These are phyloP conservation scores for Palythoa grandiflora DNA, from an alignment of 92 coral and sea anemone genomes.

Conservation along the genomic window DNA sequence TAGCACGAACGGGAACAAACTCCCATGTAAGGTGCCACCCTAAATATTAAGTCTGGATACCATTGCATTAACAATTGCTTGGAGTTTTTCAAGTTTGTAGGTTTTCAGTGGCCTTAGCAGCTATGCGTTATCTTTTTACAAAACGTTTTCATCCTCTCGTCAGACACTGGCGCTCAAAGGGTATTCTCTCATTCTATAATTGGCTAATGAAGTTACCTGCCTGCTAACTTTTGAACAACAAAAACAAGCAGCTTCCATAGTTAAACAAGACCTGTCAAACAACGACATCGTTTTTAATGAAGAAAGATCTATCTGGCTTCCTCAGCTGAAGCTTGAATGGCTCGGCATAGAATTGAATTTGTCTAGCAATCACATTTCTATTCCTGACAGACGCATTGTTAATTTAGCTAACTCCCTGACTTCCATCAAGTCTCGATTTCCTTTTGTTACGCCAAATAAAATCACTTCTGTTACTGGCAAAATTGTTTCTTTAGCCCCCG, in stretches of 20 bases:
- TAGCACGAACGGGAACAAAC: no score
- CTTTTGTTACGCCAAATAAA: slow-evolving; percentile 16
- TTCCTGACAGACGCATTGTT: slow-evolving; percentile 10
- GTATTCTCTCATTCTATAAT: not conserved
- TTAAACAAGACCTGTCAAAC: not conserved
- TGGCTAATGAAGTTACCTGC: not conserved
- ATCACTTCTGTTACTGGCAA: slow-evolving; percentile 59
- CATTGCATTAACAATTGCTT: not conserved
- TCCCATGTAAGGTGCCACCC: no score
- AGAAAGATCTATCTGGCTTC: slow-evolving; percentile 44
- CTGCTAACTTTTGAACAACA: not conserved
- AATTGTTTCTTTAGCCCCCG: slow-evolving; percentile 61
- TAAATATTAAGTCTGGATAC: not conserved
- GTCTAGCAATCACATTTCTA: slow-evolving; percentile 5
- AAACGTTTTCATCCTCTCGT: not conserved
- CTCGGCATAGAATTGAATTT: slow-evolving; percentile 48
- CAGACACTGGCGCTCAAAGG: not conserved
- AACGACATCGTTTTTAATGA: slow-evolving; percentile 4
- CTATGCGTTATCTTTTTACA: not conserved
- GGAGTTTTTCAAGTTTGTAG: not conserved
- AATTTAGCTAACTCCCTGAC: not conserved
- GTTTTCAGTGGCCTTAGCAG: slow-evolving; percentile 4
- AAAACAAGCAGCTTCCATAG: not conserved
- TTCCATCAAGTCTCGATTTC: slow-evolving; percentile 12
- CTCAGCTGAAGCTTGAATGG: slow-evolving; percentile 45